Evolutionary conservation across 2,113 vertebrate genomes (phyloP).

Genomic region (Hippocampus abdominalis): DNA sequence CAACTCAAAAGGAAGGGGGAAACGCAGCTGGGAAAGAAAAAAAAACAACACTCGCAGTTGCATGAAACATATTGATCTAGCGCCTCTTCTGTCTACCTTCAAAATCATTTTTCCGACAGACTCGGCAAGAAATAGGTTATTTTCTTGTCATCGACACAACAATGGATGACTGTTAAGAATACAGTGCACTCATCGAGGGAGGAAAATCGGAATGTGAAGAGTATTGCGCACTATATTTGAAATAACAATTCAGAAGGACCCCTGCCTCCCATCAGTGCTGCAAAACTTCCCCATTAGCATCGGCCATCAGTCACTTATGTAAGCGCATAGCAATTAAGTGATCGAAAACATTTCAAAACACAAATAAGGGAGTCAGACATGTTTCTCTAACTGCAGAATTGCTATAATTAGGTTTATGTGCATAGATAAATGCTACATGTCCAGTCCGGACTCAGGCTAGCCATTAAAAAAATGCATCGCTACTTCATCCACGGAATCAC

Average conservation of each 20-base stretch:
- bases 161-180: constrained; percentile 67
- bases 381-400: constrained; percentile 27
- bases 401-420: constrained; percentile 43
- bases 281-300: constrained; percentile 25
- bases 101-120: constrained; percentile 67
- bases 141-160: constrained; percentile 68
- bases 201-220: constrained; percentile 46
- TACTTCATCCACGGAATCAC: constrained; percentile 61
- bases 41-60: constrained; percentile 64
- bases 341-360: constrained; percentile 27
- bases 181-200: constrained; percentile 46
- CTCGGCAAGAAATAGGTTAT: constrained; percentile 68
- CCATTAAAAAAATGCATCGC: constrained; percentile 60
- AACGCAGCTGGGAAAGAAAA: constrained; percentile 57
- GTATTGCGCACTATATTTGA: constrained; percentile 34
- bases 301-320: constrained; percentile 48
- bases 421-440: constrained; percentile 58
- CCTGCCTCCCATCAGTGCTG: constrained; percentile 30
- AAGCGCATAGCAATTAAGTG: constrained; percentile 40
- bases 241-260: constrained; percentile 56
- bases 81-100: constrained; percentile 54
- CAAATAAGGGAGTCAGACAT: constrained; percentile 3
- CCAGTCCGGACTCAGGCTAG: constrained; percentile 35
- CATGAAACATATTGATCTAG: constrained; percentile 71
- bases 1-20: constrained; percentile 70